Evolutionary conservation across 2,797 vertebrate species (phyloP).

Genomic region (Serranus cabrilla): DNA sequence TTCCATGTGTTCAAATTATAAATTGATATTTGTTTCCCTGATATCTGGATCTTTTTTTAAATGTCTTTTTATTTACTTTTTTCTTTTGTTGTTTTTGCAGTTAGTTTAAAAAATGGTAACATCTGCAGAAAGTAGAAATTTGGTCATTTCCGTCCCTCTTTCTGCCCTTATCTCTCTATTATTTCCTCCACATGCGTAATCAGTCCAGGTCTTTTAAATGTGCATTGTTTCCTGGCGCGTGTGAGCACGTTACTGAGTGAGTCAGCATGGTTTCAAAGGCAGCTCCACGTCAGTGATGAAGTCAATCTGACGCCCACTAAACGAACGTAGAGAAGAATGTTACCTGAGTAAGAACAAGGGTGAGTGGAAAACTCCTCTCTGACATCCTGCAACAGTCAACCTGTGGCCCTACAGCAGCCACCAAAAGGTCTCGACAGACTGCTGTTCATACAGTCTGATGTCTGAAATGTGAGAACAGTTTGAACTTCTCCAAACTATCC

Average conservation of each 20-base stretch:
- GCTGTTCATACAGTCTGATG: neutral
- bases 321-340: conserved; percentile 7
- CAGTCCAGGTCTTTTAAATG: neutral
- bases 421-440: no score
- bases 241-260: conserved; percentile 60
- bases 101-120: no score
- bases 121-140: no score
- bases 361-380: conserved; percentile 68
- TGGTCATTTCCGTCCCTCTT: no score
- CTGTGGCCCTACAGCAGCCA: conserved; percentile 18
- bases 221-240: conserved; percentile 45
- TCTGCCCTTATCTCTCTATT: neutral
- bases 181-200: conserved; percentile 38
- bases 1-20: no score
- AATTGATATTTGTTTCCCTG: no score
- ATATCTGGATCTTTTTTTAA: no score
- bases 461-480: conserved; percentile 15
- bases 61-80: no score
- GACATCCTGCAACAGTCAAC: neutral
- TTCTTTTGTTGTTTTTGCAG: no score
- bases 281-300: conserved; percentile 41
- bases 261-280: conserved; percentile 34
- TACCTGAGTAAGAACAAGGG: conserved; percentile 1
- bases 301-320: conserved; percentile 41
- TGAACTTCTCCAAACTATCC: neutral